Base-by-base conservation (phyloP, 2,888 invertebrate species). In the Drosophila monieri region DNA sequence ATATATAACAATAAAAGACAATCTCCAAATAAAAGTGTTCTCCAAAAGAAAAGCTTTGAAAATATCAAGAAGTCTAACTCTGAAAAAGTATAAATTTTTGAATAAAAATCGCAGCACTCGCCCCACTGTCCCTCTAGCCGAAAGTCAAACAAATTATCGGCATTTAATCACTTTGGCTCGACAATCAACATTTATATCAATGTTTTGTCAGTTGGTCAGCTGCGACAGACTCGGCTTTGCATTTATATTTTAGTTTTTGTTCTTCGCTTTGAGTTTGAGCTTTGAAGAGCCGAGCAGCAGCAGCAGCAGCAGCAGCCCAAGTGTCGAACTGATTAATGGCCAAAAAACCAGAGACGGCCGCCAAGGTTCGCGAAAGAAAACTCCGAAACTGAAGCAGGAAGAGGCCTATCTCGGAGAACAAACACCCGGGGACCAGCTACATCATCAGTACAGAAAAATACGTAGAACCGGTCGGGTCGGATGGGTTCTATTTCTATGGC, bases 61-160 rank as follows among this genome's bases (percentile, higher is more conserved):
- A n/a, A n/a, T n/a, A n/a, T n/a, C n/a, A n/a, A n/a, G n/a, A n/a
- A n/a, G n/a, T n/a, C n/a, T n/a, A n/a, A n/a, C n/a, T n/a, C n/a
- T n/a, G n/a, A n/a, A 39, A 39, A 39, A 8, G 5, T 3, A 15
- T 3, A 6, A 6, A 14, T 14, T 35, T 14, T 6, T n/a, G 9
- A 15, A 18, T 18, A 27, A 25, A 5, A 44, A 21, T 12, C 3
- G 1, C 0, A 27, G 9, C 15, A 5, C 1, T 30, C 8, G 30
- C 6, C 25, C 49, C 72, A 71, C 72, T 52, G 70, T 70, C 47
- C 51, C 23, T 23, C 46, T 30, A 56, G 54, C 78, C 69, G 72
- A 83, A 76, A 76, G 77, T 60, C 78, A 84, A 84, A 73, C 84
- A 86, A 86, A 86, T 77, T 77, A 80, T 72, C 74, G 59, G 66